Evolutionary conservation across 2,888 invertebrate genomes (phyloP).

Genomic region (Celastrina argiolus): DNA sequence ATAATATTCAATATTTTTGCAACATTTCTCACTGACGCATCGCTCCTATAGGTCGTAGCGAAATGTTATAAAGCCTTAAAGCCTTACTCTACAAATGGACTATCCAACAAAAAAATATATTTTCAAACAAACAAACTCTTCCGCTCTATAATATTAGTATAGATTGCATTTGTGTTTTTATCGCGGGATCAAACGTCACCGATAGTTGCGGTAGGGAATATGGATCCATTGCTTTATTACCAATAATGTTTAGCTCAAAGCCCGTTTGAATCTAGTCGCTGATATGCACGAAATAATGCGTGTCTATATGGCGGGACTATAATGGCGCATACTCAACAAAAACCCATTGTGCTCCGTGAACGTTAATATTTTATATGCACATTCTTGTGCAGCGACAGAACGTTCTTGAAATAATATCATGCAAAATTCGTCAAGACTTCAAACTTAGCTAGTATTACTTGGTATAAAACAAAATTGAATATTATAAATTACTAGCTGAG

Average conservation of each 20-base stretch:
- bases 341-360: conserved; percentile 9
- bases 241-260: not conserved
- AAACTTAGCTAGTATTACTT: not conserved
- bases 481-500: not conserved
- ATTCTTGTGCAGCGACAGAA: conserved; percentile 13
- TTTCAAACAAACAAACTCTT: too few relatives aligned
- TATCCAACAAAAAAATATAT: too few relatives aligned
- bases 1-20: too few relatives aligned
- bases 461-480: not conserved
- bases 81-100: too few relatives aligned
- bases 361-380: conserved; percentile 20
- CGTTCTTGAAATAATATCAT: conserved; percentile 20
- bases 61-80: too few relatives aligned
- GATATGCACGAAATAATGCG: conserved; percentile 17
- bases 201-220: not conserved
- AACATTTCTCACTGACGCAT: too few relatives aligned
- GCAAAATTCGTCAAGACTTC: not conserved
- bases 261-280: conserved; percentile 11
- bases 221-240: not conserved
- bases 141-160: too few relatives aligned
- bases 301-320: conserved; percentile 9
- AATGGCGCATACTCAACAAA: conserved; percentile 20
- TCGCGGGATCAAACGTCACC: not conserved
- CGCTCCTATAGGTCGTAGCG: too few relatives aligned
- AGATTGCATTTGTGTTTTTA: not conserved